Base-by-base conservation (phyloP, 2,797 vertebrate genomes). In the Chlorospingus semifuscus region DNA sequence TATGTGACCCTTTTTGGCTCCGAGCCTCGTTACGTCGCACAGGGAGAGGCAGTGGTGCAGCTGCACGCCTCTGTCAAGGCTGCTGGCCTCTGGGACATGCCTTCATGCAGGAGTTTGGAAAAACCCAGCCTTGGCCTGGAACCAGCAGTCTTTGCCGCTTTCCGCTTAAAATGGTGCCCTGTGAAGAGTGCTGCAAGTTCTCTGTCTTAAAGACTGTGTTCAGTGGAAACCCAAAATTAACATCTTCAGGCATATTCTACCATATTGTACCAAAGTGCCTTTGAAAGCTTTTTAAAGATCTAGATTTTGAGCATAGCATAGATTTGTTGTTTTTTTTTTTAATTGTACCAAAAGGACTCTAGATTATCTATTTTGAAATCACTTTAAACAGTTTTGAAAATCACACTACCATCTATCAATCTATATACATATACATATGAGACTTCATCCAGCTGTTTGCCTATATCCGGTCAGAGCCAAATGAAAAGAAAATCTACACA, bases 21-120 rank as follows among this genome's bases (percentile, higher is more conserved):
- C 12, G 15, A 32, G 36, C 57, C 34, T n/a, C 9, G 63, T 6
- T 29, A 8, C 1, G 9, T 12, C 1, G 4, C 44, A 3, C 8
- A 2, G 60, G 42, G 61, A 86, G 56, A 77, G 60, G 72, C n/a
- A 1, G 1, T 1, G 57, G 66, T 29, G 69, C 83, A 86, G 69
- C 83, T 90, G 95, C 56, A 19, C 12, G 7, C 3, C 3, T 11
- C 39, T 83, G 55, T 20, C 22, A 21, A 68, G 71, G 22, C 56
- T 93, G 53, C 46, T 30, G 66, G 21, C 72, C 85, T 53, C 69
- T 42, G 86, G 61, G 50, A 78, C 26, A 2, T 12, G 26, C 18
- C 37, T 44, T 53, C 52, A 12, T 2, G 3, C 32, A 46, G 50
- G 21, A 64, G n/a, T 42, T 75, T 49, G 46, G 34, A 70, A 91